Evolutionary conservation across 2,888 invertebrate species (phyloP).

Genomic region (Gymnocheta viridis): DNA sequence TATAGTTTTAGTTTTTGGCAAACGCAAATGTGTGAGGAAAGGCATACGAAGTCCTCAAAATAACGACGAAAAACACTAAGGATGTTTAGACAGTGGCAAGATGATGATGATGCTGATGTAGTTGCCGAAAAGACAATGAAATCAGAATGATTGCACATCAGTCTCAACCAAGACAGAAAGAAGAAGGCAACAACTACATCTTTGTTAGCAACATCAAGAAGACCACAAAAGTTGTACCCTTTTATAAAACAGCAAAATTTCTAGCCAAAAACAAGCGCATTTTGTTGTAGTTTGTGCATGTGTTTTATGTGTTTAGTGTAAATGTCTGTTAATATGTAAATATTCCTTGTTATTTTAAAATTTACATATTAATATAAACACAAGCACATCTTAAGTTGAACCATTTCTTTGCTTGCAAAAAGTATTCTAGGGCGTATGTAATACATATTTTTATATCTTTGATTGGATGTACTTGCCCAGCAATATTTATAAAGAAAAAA

Average conservation of each 20-base stretch:
- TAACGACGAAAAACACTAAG: background rate
- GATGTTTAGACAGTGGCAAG: constrained; percentile 24
- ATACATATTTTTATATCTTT: background rate
- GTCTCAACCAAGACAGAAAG: constrained; percentile 2
- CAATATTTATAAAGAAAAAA: background rate
- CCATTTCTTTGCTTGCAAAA: background rate
- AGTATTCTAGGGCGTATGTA: no score
- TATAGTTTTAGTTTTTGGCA: constrained; percentile 38
- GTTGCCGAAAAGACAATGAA: constrained; percentile 9
- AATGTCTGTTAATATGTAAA: constrained; percentile 7
- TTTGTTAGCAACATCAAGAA: constrained; percentile 11
- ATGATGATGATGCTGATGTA: constrained; percentile 27
- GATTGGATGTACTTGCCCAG: background rate
- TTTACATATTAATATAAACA: background rate
- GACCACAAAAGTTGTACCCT: background rate
- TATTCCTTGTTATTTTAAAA: constrained; percentile 21
- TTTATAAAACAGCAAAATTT: background rate
- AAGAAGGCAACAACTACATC: constrained; percentile 4
- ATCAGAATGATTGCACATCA: constrained; percentile 45
- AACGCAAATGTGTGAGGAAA: constrained; percentile 17
- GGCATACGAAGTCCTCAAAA: constrained; percentile 4
- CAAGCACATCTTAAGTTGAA: background rate
- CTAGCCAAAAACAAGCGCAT: constrained; percentile 25
- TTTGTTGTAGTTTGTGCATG: background rate
- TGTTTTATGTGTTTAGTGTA: background rate